phyloP scores from a whole-genome alignment of 2,888 invertebrate genomes.

The Macaria notata region DNA sequence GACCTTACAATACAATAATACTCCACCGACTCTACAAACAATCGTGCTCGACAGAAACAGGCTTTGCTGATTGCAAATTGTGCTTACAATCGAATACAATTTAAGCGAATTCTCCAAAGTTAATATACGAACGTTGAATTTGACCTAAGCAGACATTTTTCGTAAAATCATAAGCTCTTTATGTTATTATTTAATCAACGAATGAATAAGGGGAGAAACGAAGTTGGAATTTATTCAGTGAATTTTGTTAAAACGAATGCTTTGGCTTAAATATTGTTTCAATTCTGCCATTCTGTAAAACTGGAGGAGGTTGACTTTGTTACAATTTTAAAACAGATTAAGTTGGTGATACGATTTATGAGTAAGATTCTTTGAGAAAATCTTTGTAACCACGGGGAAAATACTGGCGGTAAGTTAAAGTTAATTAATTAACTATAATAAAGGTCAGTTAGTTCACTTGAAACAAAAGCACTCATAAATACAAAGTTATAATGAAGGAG shows the following conservation, averaged over 20 bases:
- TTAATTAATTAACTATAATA: too few relatives aligned
- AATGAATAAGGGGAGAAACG: conserved; percentile 27
- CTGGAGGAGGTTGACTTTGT: conserved; percentile 5
- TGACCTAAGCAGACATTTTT: conserved; percentile 56
- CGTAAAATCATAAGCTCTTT: conserved; percentile 44
- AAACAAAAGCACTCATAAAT: too few relatives aligned
- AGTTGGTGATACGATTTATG: too few relatives aligned
- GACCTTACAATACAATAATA: conserved; percentile 48
- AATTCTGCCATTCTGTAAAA: conserved; percentile 10
- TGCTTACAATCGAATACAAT: conserved; percentile 70
- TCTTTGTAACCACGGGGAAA: too few relatives aligned
- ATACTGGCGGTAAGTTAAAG: too few relatives aligned
- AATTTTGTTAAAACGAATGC: conserved; percentile 11
- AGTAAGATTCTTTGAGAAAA: too few relatives aligned
- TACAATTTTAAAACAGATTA: conserved; percentile 1
- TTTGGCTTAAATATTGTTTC: conserved; percentile 13
- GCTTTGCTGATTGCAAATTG: conserved; percentile 76
- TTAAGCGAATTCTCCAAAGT: conserved; percentile 65
- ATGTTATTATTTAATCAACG: conserved; percentile 34
- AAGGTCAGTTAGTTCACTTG: too few relatives aligned
- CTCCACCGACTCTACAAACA: conserved; percentile 56
- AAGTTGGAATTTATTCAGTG: conserved; percentile 25
- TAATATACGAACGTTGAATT: conserved; percentile 57
- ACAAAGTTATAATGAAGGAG: too few relatives aligned
- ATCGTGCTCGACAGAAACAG: conserved; percentile 57